Base-by-base conservation (phyloP, 2,888 invertebrate genomes). In the Pemphredon lugubris region DNA sequence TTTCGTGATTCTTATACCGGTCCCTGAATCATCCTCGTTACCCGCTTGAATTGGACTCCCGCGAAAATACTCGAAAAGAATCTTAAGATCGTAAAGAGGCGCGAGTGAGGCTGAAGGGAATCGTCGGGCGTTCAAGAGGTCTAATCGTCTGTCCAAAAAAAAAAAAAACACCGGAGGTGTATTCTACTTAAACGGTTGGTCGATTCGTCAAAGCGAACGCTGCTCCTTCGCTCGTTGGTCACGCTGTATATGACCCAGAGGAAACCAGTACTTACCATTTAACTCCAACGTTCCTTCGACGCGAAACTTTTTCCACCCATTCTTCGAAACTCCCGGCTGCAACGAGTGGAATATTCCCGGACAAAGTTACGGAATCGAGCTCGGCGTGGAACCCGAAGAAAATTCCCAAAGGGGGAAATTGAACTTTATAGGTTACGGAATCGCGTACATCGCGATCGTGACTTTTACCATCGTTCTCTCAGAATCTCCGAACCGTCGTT, bases 1-100 rank as follows among this genome's bases (percentile, higher is more conserved):
- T 9, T 13, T 2, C 14, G 5, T 47, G 20, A 2, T 39, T 18
- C 30, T 26, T 40, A 57, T 30, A 26, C n/a, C 16, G 9, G 32
- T 40, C 44, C 32, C 34, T 26, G 54, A 66, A 54, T 54, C 60
- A 42, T 34, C 60, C n/a, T 59, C 42, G 14, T 67, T 54, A 50
- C 44, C 48, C 47, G 9, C 59, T 59, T 30, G 37, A 40, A 59
- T 53, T 40, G 20, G 16, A 26, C 48, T 42, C 53, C 9, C 47
- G 11, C 5, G 9, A 44, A 47, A 48, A 42, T 23, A 45, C 45
- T 58, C 51, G 11, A 42, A n/a, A n/a, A 23, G 44, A 13, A 40
- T 42, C 11, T 13, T 14, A 20, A 39, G 23, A 47, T 39, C 11
- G 16, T 23, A 11, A 5, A 7, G 11, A 3, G 34, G 42, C 16